Base-by-base conservation (phyloP, 2,888 invertebrate species). In the Nephrotoma flavescens region DNA sequence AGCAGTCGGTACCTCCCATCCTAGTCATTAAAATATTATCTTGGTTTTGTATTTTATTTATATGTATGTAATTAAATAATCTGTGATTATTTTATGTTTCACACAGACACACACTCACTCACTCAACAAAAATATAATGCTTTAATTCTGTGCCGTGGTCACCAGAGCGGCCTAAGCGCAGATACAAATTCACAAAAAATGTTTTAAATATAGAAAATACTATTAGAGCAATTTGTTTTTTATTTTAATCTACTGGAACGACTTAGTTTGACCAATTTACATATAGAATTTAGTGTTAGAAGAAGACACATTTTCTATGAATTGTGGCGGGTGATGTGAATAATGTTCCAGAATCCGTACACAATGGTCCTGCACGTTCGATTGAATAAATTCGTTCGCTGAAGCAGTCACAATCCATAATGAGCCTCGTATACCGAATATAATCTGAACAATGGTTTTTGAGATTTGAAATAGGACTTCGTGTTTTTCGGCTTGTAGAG, bases 381-480 rank as follows among this genome's bases (percentile, higher is more conserved):
- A 86, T 41, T 45, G 15, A 45, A 86, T 47, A 45, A 41, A 31
- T 86, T 31, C 11, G 86, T 47, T 41, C 3, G 85, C 15, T 45
- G 44, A 45, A 19, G 85, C 42, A 2, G 85, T 85, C 2, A 86
- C 88, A 57, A 88, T 87, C 88, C 88, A 88, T 4, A 88, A 87
- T 0, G 88, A 88, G 12, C 88, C 89, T 85, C 87, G 86, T 12
- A 88, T 87, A n/a, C 88, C 89, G 31, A 88, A 88, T 11, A 89
- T 44, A 2, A 89, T 88, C 87, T 89, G 88, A n/a, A 86, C 84
- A 3, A 89, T 86, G 4, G 87, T 31, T n/a, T 47, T 83, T n/a
- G 87, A 57, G 5, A 87, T 84, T 85, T 88, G 88, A 86, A 88
- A 88, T n/a, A 89, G 71, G 12, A 89, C 86, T 85, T 89, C 88